Evolutionary conservation across 2,888 invertebrate species (phyloP), one percentile per base, ranked within the genome.

Genomic region (Cremastinae sp.): DNA sequence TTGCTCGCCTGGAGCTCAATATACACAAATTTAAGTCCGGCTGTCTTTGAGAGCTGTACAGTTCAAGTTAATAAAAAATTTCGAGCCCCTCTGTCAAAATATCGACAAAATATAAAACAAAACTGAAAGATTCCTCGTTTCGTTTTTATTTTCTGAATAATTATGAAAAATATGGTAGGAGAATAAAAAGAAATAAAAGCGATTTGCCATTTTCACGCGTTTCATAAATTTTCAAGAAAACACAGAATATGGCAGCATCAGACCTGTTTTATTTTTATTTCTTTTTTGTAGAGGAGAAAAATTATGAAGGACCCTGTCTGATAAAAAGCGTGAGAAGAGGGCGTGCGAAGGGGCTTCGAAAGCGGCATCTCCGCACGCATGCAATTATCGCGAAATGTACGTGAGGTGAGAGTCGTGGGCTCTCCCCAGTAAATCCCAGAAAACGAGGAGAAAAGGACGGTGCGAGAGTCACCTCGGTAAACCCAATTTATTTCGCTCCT

Each of bases 401-500:
- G 43, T 14, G 49, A 62, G 39, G 16, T 28, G 28, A 28, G 2
- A 28, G 28, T 28, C 28, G 64, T 37, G 49, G 35, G 47, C 12
- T 66, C 68, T 49, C 35, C 41, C 68, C 68, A 37, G 49, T 59
- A 70, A 78, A 80, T 78, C 71, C 73, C 47, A 69, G 43, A 73
- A 76, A 74, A 75, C 75, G 78, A 73, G 65, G 74, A 55, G 47
- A 58, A 49, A 66, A 69, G 49, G 2, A 49, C 58, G 62, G 47
- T 72, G 69, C 56, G 74, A 71, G 66, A 74, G 76, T 72, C 78
- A 76, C 80, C 83, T 84, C 82, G 78, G 86, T 85, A 86, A 88
- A 87, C 83, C 85, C 85, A 88, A 89, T 88, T 89, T 89, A 89
- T 87, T 89, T 88, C 83, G 84, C 87, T 86, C 80, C 84, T 79